Conservation (phyloP, 2,113 vertebrate genomes). For the Struthio camelus region DNA sequence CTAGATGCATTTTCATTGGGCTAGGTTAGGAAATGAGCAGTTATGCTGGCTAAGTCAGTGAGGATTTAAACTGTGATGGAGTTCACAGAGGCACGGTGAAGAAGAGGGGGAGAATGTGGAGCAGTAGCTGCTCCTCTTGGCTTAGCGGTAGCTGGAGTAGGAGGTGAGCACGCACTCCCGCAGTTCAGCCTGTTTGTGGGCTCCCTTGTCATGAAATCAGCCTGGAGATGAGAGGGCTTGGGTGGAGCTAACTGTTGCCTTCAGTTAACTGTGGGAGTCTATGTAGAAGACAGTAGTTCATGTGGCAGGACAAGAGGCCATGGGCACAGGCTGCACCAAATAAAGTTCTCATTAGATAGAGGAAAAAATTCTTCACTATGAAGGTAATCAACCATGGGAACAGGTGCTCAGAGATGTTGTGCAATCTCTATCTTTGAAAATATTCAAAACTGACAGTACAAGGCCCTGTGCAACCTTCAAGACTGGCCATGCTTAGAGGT, state of each 20-base stretch:
- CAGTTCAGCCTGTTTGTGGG: fast-evolving
- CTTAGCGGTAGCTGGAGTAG: background rate
- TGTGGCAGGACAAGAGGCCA: background rate
- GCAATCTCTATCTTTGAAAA: background rate
- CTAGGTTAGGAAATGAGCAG: background rate
- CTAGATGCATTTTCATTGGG: background rate
- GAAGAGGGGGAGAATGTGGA: background rate
- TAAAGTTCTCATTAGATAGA: background rate
- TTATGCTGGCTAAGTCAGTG: background rate
- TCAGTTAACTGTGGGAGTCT: background rate
- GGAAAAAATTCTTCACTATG: background rate
- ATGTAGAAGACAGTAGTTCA: background rate
- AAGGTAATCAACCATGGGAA: background rate
- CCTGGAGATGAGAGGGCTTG: background rate
- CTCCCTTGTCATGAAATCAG: background rate
- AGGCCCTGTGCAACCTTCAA: background rate
- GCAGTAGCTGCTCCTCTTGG: background rate
- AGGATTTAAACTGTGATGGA: background rate
- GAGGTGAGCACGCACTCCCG: background rate
- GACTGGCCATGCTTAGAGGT: background rate
- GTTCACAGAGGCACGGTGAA: background rate
- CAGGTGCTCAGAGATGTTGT: background rate
- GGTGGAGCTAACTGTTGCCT: background rate
- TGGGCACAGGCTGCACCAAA: background rate
- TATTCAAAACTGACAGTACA: background rate